These are phyloP conservation scores for Saccopteryx leptura DNA, from an alignment of 2,113 vertebrate genomes.

Conservation along the genomic window DNA sequence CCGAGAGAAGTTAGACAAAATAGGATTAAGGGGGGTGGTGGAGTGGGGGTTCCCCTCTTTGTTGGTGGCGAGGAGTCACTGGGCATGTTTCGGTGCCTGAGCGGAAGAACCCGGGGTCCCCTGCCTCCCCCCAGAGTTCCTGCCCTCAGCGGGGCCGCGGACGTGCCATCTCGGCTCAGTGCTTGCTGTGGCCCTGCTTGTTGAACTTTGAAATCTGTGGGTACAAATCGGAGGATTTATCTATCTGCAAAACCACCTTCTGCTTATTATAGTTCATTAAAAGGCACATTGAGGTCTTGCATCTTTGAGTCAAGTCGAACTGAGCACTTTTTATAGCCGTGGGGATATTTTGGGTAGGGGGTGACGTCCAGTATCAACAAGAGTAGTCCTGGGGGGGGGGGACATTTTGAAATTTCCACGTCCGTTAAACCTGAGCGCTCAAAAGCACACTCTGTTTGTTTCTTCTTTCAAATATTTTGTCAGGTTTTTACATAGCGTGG, in stretches of 20 bases:
- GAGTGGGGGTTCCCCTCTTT: not conserved
- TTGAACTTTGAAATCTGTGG: not conserved
- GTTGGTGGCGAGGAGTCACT: not conserved
- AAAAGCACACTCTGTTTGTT: not conserved
- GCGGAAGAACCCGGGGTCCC: not conserved
- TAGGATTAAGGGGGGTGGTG: not conserved
- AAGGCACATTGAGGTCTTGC: not conserved
- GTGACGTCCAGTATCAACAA: fast-evolving
- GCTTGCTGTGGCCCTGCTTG: not conserved
- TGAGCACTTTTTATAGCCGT: not conserved
- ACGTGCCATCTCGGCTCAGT: not conserved
- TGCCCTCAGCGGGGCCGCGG: not conserved
- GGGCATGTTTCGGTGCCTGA: not conserved
- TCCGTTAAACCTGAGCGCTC: not conserved
- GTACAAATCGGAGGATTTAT: not conserved
- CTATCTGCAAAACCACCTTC: not conserved
- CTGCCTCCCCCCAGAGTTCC: not conserved
- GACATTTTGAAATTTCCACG: not conserved
- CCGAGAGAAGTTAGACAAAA: not conserved
- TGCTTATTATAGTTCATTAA: not conserved
- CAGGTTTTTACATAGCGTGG: not conserved
- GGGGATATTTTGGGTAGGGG: fast-evolving
- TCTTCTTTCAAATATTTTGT: not conserved
- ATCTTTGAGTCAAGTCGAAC: not conserved
- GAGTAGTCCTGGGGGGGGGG: not conserved